These are phyloP conservation scores for Rallus limicola DNA, from an alignment of 2,113 vertebrate genomes.

Conservation along the genomic window DNA sequence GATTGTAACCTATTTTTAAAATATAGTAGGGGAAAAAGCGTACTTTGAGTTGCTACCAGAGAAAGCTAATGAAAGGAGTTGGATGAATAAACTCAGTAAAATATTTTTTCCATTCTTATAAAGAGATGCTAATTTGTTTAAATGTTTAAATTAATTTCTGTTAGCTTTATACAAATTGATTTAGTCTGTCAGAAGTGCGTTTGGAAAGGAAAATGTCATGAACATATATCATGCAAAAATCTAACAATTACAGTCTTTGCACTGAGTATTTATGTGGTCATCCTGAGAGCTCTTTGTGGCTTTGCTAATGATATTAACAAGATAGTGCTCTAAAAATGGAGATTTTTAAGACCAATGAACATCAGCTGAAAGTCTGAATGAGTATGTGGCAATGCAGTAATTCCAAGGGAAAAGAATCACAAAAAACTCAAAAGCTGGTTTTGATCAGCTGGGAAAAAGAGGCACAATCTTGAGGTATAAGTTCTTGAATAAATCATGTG, in stretches of 20 bases:
- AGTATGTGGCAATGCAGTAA: not conserved
- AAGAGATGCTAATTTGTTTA: not conserved
- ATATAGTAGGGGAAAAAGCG: not conserved
- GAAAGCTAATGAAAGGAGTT: not conserved
- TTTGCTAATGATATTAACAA: not conserved
- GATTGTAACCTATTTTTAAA: not conserved
- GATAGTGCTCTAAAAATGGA: not conserved
- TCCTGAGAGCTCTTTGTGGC: not conserved
- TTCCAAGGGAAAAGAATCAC: not conserved
- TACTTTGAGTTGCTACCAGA: not conserved
- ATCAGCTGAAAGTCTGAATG: not conserved
- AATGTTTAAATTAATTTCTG: not conserved
- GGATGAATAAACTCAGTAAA: not conserved
- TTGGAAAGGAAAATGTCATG: not conserved
- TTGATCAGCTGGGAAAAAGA: not conserved
- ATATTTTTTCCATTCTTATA: not conserved
- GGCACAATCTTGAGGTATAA: not conserved
- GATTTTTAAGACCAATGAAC: not conserved
- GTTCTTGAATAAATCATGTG: not conserved
- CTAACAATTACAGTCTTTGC: not conserved
- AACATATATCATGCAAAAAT: not conserved
- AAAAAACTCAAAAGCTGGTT: not conserved
- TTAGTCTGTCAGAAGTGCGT: not conserved
- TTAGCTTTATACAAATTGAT: not conserved
- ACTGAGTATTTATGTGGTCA: not conserved